A percentile compares a stretch with the other conserved stretches of the same genome.
Conservation (phyloP, 2,797 vertebrate species). For the Acanthornis magna region DNA sequence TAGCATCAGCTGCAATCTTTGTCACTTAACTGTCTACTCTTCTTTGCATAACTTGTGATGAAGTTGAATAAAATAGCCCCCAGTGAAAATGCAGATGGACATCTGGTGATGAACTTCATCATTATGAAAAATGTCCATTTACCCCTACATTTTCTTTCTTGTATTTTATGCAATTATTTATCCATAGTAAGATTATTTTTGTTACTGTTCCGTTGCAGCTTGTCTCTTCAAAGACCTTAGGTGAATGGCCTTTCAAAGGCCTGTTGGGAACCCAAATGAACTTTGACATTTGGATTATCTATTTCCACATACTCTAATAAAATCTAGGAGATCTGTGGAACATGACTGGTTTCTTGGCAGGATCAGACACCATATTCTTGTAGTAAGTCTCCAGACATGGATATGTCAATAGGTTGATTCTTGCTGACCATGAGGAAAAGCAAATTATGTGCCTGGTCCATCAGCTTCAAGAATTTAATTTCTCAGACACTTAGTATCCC, state of each 20-base stretch:
- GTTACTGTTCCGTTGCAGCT: not conserved
- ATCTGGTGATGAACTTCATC: not conserved
- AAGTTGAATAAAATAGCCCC: not conserved
- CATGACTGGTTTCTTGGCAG: not conserved
- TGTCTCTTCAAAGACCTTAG: not conserved
- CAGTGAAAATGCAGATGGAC: not conserved
- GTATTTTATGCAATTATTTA: not conserved
- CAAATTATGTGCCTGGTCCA: not conserved
- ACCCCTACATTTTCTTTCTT: not conserved
- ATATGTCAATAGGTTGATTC: not conserved
- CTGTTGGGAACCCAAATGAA: not conserved
- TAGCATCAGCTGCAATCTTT: not conserved
- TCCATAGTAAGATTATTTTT: not conserved
- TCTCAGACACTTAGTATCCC: not conserved
- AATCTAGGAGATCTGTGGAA: not conserved
- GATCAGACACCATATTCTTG: not conserved
- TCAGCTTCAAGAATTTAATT: slow-evolving; percentile 1
- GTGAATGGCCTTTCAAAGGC: not conserved
- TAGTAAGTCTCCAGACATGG: not conserved
- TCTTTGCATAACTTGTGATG: not conserved
- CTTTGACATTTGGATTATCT: not conserved
- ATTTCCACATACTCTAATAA: not conserved
- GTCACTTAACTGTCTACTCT: not conserved
- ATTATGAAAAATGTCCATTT: not conserved
- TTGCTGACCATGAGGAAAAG: not conserved